Conservation (phyloP, 2,113 vertebrate species). For the Xenopus borealis region DNA sequence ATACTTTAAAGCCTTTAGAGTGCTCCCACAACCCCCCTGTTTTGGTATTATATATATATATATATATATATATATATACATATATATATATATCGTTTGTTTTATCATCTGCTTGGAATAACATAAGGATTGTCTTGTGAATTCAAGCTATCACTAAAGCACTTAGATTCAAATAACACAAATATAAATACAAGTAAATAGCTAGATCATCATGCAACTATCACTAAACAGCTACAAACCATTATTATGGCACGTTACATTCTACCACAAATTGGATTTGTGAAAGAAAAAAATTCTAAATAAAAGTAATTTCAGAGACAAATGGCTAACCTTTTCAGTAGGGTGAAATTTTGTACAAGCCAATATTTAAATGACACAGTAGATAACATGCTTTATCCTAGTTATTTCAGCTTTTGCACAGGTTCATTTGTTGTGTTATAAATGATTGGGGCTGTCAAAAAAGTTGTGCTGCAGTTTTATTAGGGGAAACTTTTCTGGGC, state of each 20-base stretch:
- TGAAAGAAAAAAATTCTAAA: slow-evolving; percentile 1
- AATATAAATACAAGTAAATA: neutral
- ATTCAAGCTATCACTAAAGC: no score
- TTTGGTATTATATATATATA: no score
- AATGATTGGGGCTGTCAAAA: slow-evolving; percentile 48
- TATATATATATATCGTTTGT: no score
- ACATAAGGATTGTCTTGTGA: no score
- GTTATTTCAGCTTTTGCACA: slow-evolving; percentile 47
- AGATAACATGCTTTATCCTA: slow-evolving; percentile 45
- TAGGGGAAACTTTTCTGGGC: slow-evolving; percentile 43
- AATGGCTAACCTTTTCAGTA: slow-evolving; percentile 48
- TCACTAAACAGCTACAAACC: neutral
- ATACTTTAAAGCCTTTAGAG: no score
- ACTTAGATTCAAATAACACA: neutral
- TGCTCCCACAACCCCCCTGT: no score
- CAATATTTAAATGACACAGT: slow-evolving; percentile 48
- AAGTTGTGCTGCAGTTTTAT: slow-evolving; percentile 42
- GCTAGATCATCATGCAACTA: neutral
- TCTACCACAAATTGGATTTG: neutral
- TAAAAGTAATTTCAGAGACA: slow-evolving; percentile 22
- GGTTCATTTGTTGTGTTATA: slow-evolving; percentile 45
- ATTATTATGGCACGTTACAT: slow-evolving; percentile 9
- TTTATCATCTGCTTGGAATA: no score
- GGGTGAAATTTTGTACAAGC: slow-evolving; percentile 36
- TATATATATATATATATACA: no score